Evolutionary conservation across 2,113 vertebrate species (phyloP), one percentile per base, ranked within the genome.

Genomic region (Petromus typicus): DNA sequence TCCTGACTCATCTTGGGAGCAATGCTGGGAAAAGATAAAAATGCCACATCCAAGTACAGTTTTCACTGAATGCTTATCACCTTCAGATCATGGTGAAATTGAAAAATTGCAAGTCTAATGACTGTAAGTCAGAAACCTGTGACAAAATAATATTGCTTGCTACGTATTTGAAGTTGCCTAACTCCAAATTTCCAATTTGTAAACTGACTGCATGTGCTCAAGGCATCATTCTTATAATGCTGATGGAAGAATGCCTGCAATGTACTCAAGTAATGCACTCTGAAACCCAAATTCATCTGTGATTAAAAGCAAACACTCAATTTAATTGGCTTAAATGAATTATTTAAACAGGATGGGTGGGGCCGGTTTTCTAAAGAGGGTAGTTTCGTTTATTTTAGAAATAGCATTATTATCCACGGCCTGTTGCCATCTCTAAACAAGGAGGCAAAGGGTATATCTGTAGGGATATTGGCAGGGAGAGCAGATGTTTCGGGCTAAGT

Each of bases 311-410:
- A 78, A 51, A 48, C 5, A 82, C 85, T 93, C n/a, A 37, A 37
- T 51, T 86, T 93, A 90, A 88, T 59, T 93, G 27, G 51, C 87
- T 51, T 87, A 45, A 90, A 92, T 88, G 22, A 85, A 45, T 88
- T 82, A 34, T 76, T 94, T 91, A 71, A 95, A 96, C 57, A 75
- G 18, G 88, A 56, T 91, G 16, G 16, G 40, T 73, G 71, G 90
- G 73, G 25, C 34, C 20, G 16, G n/a, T 83, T 73, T 97, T 92
- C 63, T 86, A 73, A 90, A 90, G 54, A 93, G 59, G 90, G 25
- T n/a, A 13, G 9, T 80, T 89, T 92, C 89, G 43, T 93, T 95
- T 90, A 92, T 57, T 86, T 95, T 93, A 64, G 22, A 96, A 88
- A 30, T 57, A 56, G n/a, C 23, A 86, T 71, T 93, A 84, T 6